phyloP scores from a whole-genome alignment of 2,888 invertebrate species.

The Tuberolachnus salignus region DNA sequence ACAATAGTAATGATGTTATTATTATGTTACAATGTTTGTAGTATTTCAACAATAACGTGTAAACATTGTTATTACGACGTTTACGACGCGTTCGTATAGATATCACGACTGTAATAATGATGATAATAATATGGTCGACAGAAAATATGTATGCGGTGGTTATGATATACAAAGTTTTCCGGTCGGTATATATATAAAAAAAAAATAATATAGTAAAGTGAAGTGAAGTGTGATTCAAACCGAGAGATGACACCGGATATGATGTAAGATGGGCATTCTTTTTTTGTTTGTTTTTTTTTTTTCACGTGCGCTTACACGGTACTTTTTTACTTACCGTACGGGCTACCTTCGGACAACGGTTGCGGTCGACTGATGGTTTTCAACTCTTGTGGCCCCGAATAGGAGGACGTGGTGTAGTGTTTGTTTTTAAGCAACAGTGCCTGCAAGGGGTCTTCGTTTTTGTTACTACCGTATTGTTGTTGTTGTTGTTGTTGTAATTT shows the following conservation, averaged over 20 bases:
- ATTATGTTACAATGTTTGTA: no score
- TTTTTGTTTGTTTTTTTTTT: not conserved
- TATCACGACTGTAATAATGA: no score
- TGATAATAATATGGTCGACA: no score
- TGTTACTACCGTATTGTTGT: slow-evolving; percentile 32
- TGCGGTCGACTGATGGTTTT: slow-evolving; percentile 32
- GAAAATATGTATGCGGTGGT: no score
- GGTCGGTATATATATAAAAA: no score
- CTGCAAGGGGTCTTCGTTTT: slow-evolving; percentile 31
- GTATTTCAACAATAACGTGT: no score
- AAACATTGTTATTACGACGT: no score
- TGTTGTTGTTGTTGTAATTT: slow-evolving; percentile 21
- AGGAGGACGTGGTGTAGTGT: slow-evolving; percentile 2
- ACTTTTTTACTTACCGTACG: slow-evolving; percentile 22
- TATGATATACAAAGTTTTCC: no score
- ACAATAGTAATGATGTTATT: no score
- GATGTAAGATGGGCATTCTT: not conserved
- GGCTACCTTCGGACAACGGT: slow-evolving; percentile 7
- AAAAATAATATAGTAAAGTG: not conserved
- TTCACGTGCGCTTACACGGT: not conserved
- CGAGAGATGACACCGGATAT: not conserved
- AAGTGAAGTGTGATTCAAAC: not conserved
- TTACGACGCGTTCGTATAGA: no score
- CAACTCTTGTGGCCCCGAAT: slow-evolving; percentile 45
- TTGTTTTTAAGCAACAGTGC: slow-evolving; percentile 49